Evolutionary conservation across 2,888 invertebrate species (phyloP).

Genomic region (Furcula furcula): DNA sequence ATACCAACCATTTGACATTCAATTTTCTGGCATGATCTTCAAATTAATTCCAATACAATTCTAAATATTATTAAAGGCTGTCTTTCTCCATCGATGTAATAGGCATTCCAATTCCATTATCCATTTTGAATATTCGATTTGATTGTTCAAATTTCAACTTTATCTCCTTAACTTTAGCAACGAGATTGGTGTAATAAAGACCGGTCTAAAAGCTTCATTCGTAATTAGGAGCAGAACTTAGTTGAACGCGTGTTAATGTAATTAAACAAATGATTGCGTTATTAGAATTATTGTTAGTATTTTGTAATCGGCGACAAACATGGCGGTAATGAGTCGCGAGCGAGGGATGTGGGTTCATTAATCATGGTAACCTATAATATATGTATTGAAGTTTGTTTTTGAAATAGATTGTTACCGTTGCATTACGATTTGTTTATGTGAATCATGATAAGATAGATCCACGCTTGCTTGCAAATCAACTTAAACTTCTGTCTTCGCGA

Average conservation of each 20-base stretch:
- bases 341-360: not conserved
- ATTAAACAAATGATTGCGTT: slow-evolving; percentile 16
- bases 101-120: slow-evolving; percentile 14
- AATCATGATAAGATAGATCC: too few species aligned
- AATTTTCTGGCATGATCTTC: not conserved
- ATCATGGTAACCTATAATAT: too few species aligned
- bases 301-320: slow-evolving; percentile 3
- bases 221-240: slow-evolving; percentile 10
- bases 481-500: too few species aligned
- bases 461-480: too few species aligned
- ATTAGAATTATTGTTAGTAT: slow-evolving; percentile 14
- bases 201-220: slow-evolving; percentile 1
- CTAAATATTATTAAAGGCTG: not conserved
- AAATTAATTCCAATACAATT: not conserved
- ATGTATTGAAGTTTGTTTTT: too few species aligned
- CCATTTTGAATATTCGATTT: slow-evolving; percentile 8
- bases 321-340: not conserved
- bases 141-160: not conserved
- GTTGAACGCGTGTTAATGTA: slow-evolving; percentile 10
- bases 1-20: not conserved
- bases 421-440: too few species aligned
- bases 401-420: too few species aligned
- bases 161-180: not conserved
- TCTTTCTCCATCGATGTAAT: slow-evolving; percentile 8
- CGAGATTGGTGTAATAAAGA: not conserved